phyloP scores from a whole-genome alignment of 2,113 vertebrate species.

The Okapia johnstoni region DNA sequence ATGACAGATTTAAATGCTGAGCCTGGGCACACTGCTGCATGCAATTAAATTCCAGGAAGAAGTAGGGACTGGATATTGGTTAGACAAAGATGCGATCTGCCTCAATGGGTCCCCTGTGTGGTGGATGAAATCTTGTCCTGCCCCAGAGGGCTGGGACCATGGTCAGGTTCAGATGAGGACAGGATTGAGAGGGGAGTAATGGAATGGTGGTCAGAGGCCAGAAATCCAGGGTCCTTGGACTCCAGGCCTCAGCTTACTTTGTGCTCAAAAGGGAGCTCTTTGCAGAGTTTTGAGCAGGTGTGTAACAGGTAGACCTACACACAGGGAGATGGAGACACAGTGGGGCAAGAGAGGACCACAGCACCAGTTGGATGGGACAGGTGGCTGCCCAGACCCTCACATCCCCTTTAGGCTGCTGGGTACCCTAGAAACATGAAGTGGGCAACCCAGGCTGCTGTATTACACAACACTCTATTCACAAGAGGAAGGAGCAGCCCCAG shows the following conservation, averaged over 20 bases:
- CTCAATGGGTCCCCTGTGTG: rapidly evolving
- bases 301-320: neutral
- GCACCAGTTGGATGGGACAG: no score
- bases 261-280: neutral
- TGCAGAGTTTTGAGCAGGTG: neutral
- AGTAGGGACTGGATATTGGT: neutral
- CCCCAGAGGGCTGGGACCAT: neutral
- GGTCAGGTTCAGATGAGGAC: neutral
- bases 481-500: neutral
- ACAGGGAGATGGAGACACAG: no score
- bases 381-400: neutral
- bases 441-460: no score
- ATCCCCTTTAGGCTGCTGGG: neutral
- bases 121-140: neutral
- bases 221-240: neutral
- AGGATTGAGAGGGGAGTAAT: neutral
- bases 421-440: neutral
- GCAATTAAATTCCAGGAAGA: neutral
- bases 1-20: neutral
- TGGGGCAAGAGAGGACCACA: neutral
- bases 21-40: neutral
- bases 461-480: neutral
- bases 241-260: neutral
- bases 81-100: no score
- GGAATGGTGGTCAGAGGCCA: neutral